Percentiles rank a stretch among this genome's conserved stretches.
These are phyloP conservation scores for Eumaeus atala DNA, from an alignment of 1,140 invertebrate genomes.

Conservation along the genomic window DNA sequence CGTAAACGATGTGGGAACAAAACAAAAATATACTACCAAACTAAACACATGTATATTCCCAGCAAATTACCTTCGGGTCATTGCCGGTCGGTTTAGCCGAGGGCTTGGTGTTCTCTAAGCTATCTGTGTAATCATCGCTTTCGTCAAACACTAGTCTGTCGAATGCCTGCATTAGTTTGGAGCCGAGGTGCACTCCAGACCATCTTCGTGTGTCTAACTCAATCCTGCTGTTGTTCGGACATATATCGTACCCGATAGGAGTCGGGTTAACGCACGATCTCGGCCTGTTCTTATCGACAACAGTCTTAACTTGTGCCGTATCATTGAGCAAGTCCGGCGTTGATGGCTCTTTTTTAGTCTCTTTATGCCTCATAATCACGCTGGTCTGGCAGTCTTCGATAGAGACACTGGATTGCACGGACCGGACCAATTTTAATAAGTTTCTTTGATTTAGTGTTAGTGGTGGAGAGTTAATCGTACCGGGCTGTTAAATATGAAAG, in stretches of 20 bases:
- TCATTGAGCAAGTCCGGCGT: conserved; percentile 74
- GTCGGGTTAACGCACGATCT: conserved; percentile 79
- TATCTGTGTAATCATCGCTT: conserved; percentile 84
- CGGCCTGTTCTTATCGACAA: conserved; percentile 76
- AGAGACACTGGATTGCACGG: conserved; percentile 72
- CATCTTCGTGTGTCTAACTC: conserved; percentile 80
- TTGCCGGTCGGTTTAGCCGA: conserved; percentile 42
- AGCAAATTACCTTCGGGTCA: conserved; percentile 60
- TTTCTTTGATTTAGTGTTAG: conserved; percentile 75
- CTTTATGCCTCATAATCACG: conserved; percentile 70
- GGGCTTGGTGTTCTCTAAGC: conserved; percentile 77
- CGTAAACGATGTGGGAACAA: conserved; percentile 29
- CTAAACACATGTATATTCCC: conserved; percentile 42
- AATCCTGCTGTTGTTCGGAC: conserved; percentile 70
- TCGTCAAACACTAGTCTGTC: conserved; percentile 81
- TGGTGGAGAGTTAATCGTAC: conserved; percentile 66
- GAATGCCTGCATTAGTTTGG: conserved; percentile 81
- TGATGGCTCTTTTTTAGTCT: conserved; percentile 65
- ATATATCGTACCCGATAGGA: conserved; percentile 64
- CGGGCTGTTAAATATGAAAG: conserved; percentile 70
- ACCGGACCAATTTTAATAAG: conserved; percentile 73
- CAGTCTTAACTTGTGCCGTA: conserved; percentile 70
- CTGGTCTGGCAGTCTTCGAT: conserved; percentile 73
- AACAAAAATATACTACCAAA: conserved; percentile 36
- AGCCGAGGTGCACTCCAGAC: conserved; percentile 81